Evolutionary conservation across 2,797 vertebrate genomes (phyloP).

Genomic region (Gobio occitaniae): DNA sequence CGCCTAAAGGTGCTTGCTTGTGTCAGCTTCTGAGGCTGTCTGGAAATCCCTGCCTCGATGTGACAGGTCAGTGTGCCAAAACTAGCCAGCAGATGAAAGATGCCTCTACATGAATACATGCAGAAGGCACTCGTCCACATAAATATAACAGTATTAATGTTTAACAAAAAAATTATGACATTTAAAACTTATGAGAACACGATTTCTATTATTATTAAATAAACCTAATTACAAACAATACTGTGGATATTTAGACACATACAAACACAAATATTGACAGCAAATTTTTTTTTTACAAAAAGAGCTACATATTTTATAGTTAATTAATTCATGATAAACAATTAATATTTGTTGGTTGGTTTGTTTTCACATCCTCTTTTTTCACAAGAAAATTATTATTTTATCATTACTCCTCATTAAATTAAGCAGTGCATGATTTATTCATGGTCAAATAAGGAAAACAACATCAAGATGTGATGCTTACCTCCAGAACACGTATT

Average conservation of each 20-base stretch:
- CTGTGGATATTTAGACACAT: background rate
- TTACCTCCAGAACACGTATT: conserved; percentile 18
- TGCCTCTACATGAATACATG: conserved; percentile 49
- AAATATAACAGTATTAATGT: conserved; percentile 15
- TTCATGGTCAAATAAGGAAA: conserved; percentile 53
- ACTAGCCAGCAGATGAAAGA: conserved; percentile 73
- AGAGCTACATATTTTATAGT: background rate
- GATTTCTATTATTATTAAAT: background rate
- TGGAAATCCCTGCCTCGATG: conserved; percentile 80
- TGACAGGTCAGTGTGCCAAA: conserved; percentile 84
- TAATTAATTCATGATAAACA: conserved; percentile 29
- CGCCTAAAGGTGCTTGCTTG: conserved; percentile 81
- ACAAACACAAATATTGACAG: background rate
- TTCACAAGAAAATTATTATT: background rate
- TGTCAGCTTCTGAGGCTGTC: conserved; percentile 85
- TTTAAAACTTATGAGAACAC: background rate
- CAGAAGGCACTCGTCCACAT: conserved; percentile 26
- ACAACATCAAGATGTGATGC: conserved; percentile 36
- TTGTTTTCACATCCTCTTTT: background rate
- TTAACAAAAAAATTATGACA: background rate
- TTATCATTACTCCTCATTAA: conserved; percentile 48
- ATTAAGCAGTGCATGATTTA: conserved; percentile 40
- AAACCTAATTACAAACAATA: background rate
- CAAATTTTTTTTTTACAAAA: background rate
- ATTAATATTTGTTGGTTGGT: conserved; percentile 7